Conservation (phyloP, 1,140 invertebrate genomes). For the Solenopsis fugax region DNA sequence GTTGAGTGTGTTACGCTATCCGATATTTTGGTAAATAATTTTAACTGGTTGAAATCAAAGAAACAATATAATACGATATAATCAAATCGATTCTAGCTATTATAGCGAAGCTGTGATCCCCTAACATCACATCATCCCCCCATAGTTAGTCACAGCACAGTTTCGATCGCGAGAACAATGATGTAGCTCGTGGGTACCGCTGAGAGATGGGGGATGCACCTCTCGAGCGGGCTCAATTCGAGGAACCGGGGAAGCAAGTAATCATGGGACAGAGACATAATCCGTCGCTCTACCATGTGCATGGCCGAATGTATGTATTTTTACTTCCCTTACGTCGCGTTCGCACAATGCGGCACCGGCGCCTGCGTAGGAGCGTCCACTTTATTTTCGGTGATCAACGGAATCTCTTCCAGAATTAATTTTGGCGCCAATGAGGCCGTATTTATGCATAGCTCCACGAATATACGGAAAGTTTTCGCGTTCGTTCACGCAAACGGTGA, state of each 20-base stretch:
- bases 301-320: conserved; percentile 27
- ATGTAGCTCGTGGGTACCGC: neutral
- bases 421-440: conserved; percentile 52
- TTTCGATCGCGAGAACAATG: conserved; percentile 63
- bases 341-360: conserved; percentile 41
- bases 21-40: neutral
- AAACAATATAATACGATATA: neutral
- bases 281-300: neutral
- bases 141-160: conserved; percentile 63
- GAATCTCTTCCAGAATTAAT: conserved; percentile 58
- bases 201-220: conserved; percentile 53
- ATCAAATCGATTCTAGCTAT: conserved; percentile 14
- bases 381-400: conserved; percentile 63
- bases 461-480: conserved; percentile 33
- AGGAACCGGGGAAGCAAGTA: conserved; percentile 48
- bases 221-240: conserved; percentile 22
- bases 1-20: neutral
- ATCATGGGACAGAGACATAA: conserved; percentile 51
- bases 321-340: conserved; percentile 52
- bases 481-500: conserved; percentile 1
- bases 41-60: neutral
- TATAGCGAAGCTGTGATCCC: conserved; percentile 11
- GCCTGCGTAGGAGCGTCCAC: conserved; percentile 57
- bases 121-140: conserved; percentile 13
- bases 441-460: conserved; percentile 50